These are phyloP conservation scores for Corythoichthys haematopterus DNA, from an alignment of 2,113 vertebrate genomes.

Conservation along the genomic window DNA sequence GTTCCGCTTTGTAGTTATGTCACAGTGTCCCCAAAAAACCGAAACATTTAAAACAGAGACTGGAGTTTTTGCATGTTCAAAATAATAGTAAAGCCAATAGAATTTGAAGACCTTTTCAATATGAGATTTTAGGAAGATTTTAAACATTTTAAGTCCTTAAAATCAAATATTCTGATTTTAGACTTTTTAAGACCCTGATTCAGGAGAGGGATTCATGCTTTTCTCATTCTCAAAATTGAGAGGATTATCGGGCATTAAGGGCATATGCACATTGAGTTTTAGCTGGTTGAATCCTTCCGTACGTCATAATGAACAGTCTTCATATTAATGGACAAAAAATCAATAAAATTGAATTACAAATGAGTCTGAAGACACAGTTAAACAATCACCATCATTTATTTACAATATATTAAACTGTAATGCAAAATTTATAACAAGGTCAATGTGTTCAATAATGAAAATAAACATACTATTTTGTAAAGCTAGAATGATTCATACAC, in stretches of 20 bases:
- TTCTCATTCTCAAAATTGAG: background rate
- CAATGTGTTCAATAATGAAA: conserved; percentile 73
- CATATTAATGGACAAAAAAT: background rate
- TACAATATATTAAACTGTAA: conserved; percentile 79
- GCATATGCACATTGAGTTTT: conserved; percentile 2
- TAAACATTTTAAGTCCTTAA: too few species aligned
- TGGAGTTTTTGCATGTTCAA: too few species aligned
- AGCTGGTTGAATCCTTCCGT: background rate
- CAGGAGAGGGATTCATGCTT: background rate
- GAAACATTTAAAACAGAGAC: too few species aligned
- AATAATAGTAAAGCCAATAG: too few species aligned
- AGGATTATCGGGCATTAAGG: background rate
- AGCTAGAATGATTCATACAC: conserved; percentile 68
- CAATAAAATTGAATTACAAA: conserved; percentile 11
- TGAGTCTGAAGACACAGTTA: conserved; percentile 37
- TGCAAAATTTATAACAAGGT: conserved; percentile 73
- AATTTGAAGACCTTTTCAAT: too few species aligned
- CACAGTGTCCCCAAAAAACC: too few species aligned
- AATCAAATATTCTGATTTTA: too few species aligned
- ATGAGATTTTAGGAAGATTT: too few species aligned
- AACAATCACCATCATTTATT: conserved; percentile 76
- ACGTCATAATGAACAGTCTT: background rate
- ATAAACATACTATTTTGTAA: conserved; percentile 68
- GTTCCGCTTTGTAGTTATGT: too few species aligned
- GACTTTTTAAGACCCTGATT: too few species aligned